Conservation (phyloP, 2,797 vertebrate species). For the Characodon lateralis region DNA sequence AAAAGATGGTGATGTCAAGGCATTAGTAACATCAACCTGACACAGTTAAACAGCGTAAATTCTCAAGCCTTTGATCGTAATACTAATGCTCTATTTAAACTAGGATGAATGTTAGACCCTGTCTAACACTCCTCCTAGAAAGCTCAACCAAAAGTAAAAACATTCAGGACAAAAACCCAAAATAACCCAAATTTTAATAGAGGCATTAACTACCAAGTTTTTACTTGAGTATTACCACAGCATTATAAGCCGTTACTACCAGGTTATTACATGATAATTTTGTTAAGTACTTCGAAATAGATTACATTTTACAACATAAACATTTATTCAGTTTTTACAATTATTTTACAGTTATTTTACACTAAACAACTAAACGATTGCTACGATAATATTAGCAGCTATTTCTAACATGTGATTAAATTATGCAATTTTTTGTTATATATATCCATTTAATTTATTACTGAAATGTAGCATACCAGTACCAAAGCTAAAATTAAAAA, state of each 20-base stretch:
- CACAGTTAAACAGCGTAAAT: neutral
- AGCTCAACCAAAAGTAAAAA: neutral
- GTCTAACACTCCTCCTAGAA: neutral
- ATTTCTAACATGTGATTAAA: no score
- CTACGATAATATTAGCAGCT: no score
- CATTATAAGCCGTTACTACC: neutral
- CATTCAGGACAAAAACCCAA: neutral
- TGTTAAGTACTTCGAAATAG: neutral
- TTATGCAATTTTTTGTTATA: no score
- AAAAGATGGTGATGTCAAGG: neutral
- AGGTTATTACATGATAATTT: neutral
- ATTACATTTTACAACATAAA: neutral
- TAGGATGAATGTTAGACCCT: neutral
- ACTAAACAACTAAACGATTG: no score
- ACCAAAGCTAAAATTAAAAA: no score
- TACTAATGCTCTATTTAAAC: neutral
- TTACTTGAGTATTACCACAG: neutral
- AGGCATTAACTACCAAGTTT: neutral
- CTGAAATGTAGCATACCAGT: no score
- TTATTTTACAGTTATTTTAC: no score
- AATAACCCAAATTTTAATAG: neutral
- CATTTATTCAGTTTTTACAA: no score
- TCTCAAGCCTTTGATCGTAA: no score
- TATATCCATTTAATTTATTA: no score
- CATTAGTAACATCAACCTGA: neutral